These are phyloP conservation scores for Chalcis sispes DNA, from an alignment of 2,888 invertebrate genomes.

Conservation along the genomic window DNA sequence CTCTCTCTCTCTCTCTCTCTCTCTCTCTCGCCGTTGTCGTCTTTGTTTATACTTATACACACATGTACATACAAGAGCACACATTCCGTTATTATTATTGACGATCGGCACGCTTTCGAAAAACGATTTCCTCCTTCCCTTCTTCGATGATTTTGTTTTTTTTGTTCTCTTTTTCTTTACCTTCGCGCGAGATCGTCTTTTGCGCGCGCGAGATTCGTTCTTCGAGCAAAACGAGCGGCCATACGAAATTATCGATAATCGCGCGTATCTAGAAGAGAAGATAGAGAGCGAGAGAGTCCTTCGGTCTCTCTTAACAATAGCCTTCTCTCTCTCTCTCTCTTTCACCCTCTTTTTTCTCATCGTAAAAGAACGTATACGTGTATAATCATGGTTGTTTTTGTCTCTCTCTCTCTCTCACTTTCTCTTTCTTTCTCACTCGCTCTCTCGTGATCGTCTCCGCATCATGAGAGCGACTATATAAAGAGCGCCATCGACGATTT, in stretches of 20 bases:
- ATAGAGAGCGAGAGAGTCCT: conserved; percentile 56
- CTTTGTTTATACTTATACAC: too few species aligned
- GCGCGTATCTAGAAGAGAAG: conserved; percentile 55
- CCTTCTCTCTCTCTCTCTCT: conserved; percentile 47
- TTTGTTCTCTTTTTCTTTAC: not conserved
- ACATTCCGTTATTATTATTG: conserved; percentile 73
- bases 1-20: not conserved
- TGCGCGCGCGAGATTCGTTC: not conserved
- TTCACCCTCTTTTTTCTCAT: conserved; percentile 46
- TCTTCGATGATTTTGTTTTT: too few species aligned
- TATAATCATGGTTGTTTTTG: conserved; percentile 53
- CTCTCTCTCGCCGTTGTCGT: conserved; percentile 28
- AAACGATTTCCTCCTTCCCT: conserved; percentile 23
- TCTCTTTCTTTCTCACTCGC: too few species aligned
- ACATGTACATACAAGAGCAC: too few species aligned
- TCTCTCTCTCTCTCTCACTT: not conserved
- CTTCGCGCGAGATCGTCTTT: conserved; percentile 67
- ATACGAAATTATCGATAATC: conserved; percentile 75
- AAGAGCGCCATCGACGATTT: not conserved
- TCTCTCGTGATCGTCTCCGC: conserved; percentile 41
- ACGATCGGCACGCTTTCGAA: conserved; percentile 66
- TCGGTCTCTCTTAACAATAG: conserved; percentile 61
- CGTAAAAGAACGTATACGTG: not conserved
- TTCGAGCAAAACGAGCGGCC: too few species aligned
- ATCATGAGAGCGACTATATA: conserved; percentile 16